Conservation (phyloP, 2,888 invertebrate genomes). For the Cryptus armator region DNA sequence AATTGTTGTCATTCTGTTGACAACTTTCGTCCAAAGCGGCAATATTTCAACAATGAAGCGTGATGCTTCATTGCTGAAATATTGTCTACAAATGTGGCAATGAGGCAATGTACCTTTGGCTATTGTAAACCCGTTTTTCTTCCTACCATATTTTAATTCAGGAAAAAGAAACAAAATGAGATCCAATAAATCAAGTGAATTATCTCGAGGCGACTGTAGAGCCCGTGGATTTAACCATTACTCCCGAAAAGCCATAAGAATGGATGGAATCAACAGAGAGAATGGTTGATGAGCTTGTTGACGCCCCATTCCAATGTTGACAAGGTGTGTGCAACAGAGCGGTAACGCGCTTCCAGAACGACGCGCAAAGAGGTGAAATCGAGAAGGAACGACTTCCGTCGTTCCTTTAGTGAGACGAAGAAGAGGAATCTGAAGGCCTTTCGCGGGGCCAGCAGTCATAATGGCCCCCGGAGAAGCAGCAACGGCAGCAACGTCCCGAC, state of each 20-base stretch:
- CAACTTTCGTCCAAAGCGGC: background rate
- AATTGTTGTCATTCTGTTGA: background rate
- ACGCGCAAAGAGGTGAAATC: slow-evolving; percentile 37
- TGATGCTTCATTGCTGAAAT: background rate
- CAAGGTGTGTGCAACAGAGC: slow-evolving; percentile 38
- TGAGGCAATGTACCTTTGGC: background rate
- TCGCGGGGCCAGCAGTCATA: slow-evolving; percentile 59
- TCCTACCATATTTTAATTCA: background rate
- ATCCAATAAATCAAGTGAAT: background rate
- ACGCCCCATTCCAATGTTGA: slow-evolving; percentile 46
- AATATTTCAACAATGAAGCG: no score
- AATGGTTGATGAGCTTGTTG: slow-evolving; percentile 49
- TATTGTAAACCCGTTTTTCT: background rate
- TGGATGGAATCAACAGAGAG: slow-evolving; percentile 11
- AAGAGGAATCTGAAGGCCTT: slow-evolving; percentile 35
- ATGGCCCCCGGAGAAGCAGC: slow-evolving; percentile 59
- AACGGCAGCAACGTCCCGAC: slow-evolving; percentile 42
- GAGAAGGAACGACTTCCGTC: slow-evolving; percentile 54
- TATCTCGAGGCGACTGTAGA: background rate
- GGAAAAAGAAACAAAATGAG: background rate
- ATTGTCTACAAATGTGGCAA: background rate
- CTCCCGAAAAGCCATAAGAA: background rate
- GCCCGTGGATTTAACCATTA: background rate
- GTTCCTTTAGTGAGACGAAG: slow-evolving; percentile 24
- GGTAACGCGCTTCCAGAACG: slow-evolving; percentile 25